Conservation (phyloP, 2,888 invertebrate species). For the Danaus chrysippus region DNA sequence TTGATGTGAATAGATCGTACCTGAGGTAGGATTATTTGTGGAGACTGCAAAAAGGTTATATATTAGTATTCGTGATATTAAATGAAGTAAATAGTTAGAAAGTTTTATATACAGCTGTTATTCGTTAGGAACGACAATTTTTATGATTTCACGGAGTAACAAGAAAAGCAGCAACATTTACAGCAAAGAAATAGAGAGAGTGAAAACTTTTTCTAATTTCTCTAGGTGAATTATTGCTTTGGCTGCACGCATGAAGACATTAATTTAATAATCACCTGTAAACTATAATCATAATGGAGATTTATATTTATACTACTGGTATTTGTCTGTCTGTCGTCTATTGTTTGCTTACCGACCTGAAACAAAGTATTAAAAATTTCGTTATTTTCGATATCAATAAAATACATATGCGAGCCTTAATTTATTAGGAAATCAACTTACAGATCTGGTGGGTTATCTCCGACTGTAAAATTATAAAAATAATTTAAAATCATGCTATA, state of each 20-base stretch:
- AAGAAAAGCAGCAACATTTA: too few species aligned
- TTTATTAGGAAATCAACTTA: conserved; percentile 5
- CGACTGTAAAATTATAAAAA: conserved; percentile 32
- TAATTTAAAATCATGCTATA: conserved; percentile 7
- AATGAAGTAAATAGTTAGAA: background rate
- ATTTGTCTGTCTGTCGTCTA: conserved; percentile 10
- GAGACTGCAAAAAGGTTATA: conserved; percentile 11
- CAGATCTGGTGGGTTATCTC: conserved; percentile 31
- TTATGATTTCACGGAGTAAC: too few species aligned
- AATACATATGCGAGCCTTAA: background rate
- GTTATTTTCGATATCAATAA: background rate
- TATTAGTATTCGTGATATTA: background rate
- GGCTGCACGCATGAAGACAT: too few species aligned
- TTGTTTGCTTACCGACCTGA: conserved; percentile 21
- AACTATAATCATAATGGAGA: too few species aligned
- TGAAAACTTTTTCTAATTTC: too few species aligned
- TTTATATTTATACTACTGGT: background rate
- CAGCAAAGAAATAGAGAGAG: too few species aligned
- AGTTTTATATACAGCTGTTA: too few species aligned
- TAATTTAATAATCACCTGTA: too few species aligned
- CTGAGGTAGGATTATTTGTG: conserved; percentile 11
- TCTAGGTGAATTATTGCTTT: too few species aligned
- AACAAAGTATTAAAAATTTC: conserved; percentile 11
- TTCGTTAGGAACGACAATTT: too few species aligned
- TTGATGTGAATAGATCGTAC: conserved; percentile 1